Conservation (phyloP, 2,113 vertebrate species). For the Delphinapterus leucas region DNA sequence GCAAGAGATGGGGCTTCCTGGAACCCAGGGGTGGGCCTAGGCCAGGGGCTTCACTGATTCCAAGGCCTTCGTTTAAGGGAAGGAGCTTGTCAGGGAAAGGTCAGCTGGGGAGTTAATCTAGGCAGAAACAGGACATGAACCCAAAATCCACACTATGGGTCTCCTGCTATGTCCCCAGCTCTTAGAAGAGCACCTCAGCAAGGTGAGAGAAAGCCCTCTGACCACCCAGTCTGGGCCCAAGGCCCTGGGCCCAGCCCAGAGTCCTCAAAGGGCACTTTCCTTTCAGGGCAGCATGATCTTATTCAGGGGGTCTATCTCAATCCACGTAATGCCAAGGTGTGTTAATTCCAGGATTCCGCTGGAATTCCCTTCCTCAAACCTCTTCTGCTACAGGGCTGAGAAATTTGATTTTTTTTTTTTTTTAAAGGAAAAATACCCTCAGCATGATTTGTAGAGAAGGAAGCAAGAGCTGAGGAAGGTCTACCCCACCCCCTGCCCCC, state of each 20-base stretch:
- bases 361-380: constrained; percentile 42
- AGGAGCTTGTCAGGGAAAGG: background rate
- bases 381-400: constrained; percentile 11
- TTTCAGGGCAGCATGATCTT: background rate
- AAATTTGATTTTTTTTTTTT: background rate
- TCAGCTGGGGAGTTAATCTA: background rate
- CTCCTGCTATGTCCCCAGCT: background rate
- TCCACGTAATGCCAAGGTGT: background rate
- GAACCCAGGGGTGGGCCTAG: background rate
- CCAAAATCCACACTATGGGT: background rate
- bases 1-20: background rate
- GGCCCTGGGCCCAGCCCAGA: background rate
- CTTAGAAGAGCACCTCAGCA: background rate
- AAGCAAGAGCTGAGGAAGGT: background rate
- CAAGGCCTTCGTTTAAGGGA: background rate
- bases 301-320: background rate
- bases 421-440: background rate
- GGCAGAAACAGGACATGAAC: background rate
- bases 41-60: background rate
- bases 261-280: background rate
- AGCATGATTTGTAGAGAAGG: background rate
- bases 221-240: background rate
- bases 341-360: constrained; percentile 18
- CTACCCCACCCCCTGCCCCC: background rate
- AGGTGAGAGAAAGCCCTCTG: background rate